These are phyloP conservation scores for Pseudochromis fuscus DNA, from an alignment of 2,797 vertebrate genomes.

Conservation along the genomic window DNA sequence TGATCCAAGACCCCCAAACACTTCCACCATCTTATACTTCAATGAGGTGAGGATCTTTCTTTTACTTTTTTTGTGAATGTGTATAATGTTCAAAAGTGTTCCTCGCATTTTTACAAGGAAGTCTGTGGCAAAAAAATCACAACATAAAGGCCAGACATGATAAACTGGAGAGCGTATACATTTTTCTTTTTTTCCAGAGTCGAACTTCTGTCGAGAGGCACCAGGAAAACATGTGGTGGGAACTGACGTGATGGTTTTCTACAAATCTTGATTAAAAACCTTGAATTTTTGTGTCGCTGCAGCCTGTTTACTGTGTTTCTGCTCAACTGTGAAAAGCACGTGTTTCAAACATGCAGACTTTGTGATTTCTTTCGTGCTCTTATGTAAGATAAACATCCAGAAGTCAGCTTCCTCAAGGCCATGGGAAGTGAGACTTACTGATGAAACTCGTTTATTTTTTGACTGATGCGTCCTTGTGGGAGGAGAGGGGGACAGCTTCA, in stretches of 20 bases:
- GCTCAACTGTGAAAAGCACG: not conserved
- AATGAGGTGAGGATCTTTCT: not conserved
- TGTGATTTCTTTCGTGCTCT: conserved; percentile 15
- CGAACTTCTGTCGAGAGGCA: not conserved
- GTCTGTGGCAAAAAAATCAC: not conserved
- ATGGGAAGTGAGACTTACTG: conserved; percentile 59
- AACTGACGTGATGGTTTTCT: not conserved
- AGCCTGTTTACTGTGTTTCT: conserved; percentile 8
- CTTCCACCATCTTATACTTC: not conserved
- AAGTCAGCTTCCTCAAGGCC: conserved; percentile 58
- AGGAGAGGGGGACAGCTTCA: conserved; percentile 1
- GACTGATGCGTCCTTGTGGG: conserved; percentile 6
- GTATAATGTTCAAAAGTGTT: not conserved
- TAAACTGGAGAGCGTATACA: not conserved
- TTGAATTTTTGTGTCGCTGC: not conserved
- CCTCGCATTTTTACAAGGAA: not conserved
- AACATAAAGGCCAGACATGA: not conserved
- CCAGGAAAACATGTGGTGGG: not conserved
- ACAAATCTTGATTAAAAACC: not conserved
- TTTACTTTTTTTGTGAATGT: not conserved
- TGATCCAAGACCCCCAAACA: not conserved
- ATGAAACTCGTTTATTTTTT: conserved; percentile 40
- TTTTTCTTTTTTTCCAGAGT: not conserved
- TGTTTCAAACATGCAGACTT: conserved; percentile 15
- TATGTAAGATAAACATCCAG: conserved; percentile 54